Evolutionary conservation across 92 coral and sea anemone species (phyloP).

Genomic region (Siderastrea radians): DNA sequence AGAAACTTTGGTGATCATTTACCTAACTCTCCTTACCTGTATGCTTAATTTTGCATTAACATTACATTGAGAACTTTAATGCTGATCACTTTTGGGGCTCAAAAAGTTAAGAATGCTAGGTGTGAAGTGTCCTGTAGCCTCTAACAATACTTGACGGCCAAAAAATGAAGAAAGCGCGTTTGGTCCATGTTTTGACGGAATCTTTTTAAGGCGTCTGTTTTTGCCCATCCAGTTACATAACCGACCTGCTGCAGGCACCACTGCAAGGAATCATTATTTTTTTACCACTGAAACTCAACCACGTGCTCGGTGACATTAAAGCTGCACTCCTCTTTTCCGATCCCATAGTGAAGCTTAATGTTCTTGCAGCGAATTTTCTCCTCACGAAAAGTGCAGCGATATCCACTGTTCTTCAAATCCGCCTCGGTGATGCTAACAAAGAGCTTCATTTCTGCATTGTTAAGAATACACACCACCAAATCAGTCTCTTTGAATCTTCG

Average conservation of each 20-base stretch:
- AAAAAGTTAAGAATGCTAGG: too few relatives aligned
- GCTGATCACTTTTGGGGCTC: too few relatives aligned
- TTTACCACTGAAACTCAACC: conserved; percentile 90
- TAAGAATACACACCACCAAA: conserved; percentile 65
- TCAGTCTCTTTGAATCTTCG: conserved; percentile 77
- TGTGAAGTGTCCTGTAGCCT: too few relatives aligned
- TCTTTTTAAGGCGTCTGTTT: too few relatives aligned
- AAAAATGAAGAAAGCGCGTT: too few relatives aligned
- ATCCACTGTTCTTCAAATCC: conserved; percentile 83
- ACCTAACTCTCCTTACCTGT: too few relatives aligned
- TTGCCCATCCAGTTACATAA: too few relatives aligned
- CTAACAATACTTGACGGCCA: too few relatives aligned
- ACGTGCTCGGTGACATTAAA: conserved; percentile 78
- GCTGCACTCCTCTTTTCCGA: conserved; percentile 88
- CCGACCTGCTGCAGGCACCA: too few relatives aligned
- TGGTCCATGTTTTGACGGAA: too few relatives aligned
- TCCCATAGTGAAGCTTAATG: conserved; percentile 73
- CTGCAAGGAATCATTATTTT: not conserved
- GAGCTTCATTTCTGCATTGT: conserved; percentile 73
- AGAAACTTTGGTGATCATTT: too few relatives aligned
- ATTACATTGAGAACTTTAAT: not conserved
- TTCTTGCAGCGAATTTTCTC: conserved; percentile 83
- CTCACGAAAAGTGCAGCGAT: conserved; percentile 74
- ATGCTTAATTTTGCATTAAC: too few relatives aligned
- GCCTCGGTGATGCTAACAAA: conserved; percentile 76